Evolutionary conservation across 2,797 vertebrate species (phyloP).

Genomic region (Semotilus atromaculatus): DNA sequence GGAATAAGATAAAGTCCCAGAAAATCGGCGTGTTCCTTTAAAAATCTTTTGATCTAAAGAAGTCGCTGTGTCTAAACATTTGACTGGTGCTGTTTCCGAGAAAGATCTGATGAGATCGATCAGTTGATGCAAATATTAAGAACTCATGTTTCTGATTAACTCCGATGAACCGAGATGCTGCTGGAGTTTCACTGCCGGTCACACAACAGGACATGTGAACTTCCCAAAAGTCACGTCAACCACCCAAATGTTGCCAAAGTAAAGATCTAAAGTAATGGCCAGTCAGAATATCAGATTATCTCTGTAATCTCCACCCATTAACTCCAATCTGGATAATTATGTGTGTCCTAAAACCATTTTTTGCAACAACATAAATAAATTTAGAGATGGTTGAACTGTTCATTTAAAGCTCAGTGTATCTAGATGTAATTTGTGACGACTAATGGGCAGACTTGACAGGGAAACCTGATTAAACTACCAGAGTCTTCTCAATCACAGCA

Average conservation of each 20-base stretch:
- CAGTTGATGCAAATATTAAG: constrained; percentile 8
- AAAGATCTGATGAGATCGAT: not conserved
- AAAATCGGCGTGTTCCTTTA: too few species aligned
- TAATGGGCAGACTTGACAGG: not conserved
- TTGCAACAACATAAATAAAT: not conserved
- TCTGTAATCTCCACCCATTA: not conserved
- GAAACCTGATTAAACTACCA: not conserved
- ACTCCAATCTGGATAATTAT: not conserved
- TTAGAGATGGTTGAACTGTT: not conserved
- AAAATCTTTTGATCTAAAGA: not conserved
- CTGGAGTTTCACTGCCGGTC: not conserved
- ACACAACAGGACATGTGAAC: not conserved
- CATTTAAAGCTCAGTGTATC: not conserved
- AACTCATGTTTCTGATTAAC: constrained; percentile 6
- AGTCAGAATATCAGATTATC: not conserved
- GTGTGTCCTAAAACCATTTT: not conserved
- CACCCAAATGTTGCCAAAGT: not conserved
- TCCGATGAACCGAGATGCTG: not conserved
- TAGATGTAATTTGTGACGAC: not conserved
- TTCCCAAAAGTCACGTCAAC: not conserved
- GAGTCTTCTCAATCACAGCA: not conserved
- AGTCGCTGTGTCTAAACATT: not conserved
- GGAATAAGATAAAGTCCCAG: too few species aligned
- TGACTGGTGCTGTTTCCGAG: not conserved
- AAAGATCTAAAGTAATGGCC: not conserved